Conservation (phyloP, 2,888 invertebrate species). For the Morpho helenor region DNA sequence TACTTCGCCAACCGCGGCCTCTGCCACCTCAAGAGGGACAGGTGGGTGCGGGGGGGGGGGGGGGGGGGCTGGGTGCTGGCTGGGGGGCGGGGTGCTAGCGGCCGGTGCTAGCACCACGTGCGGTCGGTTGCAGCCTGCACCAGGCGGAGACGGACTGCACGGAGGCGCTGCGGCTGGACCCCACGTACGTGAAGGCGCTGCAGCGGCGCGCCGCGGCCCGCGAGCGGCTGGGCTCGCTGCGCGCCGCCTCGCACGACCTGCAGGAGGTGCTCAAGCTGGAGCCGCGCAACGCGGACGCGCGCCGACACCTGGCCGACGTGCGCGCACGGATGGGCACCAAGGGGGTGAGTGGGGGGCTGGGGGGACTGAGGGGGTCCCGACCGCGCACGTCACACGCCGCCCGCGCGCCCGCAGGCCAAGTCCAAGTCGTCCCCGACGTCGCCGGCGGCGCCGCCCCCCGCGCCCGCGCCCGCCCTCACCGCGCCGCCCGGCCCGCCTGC, state of each 20-base stretch:
- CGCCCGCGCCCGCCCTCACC: too few relatives aligned
- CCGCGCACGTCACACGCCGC: too few relatives aligned
- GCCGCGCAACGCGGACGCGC: slow-evolving; percentile 86
- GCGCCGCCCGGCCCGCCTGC: slow-evolving; percentile 36
- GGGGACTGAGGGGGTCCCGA: too few relatives aligned
- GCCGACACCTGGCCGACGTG: slow-evolving; percentile 77
- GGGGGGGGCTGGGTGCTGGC: too few relatives aligned
- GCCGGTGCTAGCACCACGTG: too few relatives aligned
- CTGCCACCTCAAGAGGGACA: slow-evolving; percentile 89
- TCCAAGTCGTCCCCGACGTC: slow-evolving; percentile 63
- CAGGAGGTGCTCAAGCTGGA: slow-evolving; percentile 85
- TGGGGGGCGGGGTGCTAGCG: too few relatives aligned
- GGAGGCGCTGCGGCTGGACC: slow-evolving; percentile 87
- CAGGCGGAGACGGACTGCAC: slow-evolving; percentile 90
- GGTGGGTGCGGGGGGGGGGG: slow-evolving; percentile 67
- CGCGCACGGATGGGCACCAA: slow-evolving; percentile 72
- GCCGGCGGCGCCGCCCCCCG: slow-evolving; percentile 34
- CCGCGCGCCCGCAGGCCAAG: slow-evolving; percentile 44
- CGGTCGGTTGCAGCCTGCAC: slow-evolving; percentile 70
- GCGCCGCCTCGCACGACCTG: slow-evolving; percentile 86
- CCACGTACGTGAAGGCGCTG: slow-evolving; percentile 90
- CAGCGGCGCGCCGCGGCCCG: slow-evolving; percentile 89
- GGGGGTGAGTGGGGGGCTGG: slow-evolving; percentile 52
- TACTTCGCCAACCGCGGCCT: slow-evolving; percentile 93
- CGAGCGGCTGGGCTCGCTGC: slow-evolving; percentile 83